Evolutionary conservation across 2,797 vertebrate species (phyloP).

Genomic region (Onychomys arenicola): DNA sequence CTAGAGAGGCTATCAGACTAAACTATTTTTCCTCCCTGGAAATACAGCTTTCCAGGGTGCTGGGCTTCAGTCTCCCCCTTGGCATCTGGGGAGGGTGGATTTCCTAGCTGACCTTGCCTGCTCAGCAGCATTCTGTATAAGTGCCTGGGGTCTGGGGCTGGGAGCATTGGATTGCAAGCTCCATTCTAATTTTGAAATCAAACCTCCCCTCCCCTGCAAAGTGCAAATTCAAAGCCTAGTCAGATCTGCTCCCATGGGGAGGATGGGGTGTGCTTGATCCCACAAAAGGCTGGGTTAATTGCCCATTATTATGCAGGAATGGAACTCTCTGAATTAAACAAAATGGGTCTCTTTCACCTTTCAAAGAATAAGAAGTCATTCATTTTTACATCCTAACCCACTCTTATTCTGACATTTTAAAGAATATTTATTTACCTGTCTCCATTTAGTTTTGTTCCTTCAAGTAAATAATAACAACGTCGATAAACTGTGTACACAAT

Average conservation of each 20-base stretch:
- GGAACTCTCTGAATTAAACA: background rate
- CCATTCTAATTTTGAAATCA: background rate
- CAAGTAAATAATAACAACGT: background rate
- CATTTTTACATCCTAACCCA: background rate
- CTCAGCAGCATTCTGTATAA: background rate
- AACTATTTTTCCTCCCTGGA: background rate
- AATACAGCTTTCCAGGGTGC: background rate
- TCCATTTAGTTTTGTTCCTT: slow-evolving; percentile 35
- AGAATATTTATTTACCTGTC: background rate
- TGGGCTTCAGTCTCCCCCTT: background rate
- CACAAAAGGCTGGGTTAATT: background rate
- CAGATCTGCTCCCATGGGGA: background rate
- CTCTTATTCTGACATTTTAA: slow-evolving; percentile 15
- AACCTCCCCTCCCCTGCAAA: background rate
- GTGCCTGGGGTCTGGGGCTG: background rate
- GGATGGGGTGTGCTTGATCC: background rate
- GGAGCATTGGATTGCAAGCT: background rate
- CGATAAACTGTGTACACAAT: background rate
- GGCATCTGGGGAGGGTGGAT: background rate
- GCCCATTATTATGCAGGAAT: background rate
- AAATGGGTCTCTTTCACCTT: background rate
- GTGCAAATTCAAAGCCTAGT: background rate
- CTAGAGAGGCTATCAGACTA: slow-evolving; percentile 11
- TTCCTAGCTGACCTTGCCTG: background rate
- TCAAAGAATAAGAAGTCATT: slow-evolving; percentile 1